These are phyloP conservation scores for Excalfactoria chinensis DNA, from an alignment of 2,113 vertebrate genomes.

Conservation along the genomic window DNA sequence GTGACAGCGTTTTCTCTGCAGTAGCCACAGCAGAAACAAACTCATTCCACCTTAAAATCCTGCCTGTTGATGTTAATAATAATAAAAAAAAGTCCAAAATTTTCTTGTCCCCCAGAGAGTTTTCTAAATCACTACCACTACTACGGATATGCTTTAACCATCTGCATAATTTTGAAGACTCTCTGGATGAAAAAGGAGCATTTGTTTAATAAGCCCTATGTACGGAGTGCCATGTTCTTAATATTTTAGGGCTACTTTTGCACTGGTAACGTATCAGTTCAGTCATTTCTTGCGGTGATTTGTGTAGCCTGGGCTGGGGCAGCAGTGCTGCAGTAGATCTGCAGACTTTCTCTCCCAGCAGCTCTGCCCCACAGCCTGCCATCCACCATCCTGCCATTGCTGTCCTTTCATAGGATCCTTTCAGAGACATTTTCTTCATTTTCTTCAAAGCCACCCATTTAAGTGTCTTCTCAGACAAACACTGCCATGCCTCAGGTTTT, in stretches of 20 bases:
- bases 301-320: background rate
- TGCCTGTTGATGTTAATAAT: background rate
- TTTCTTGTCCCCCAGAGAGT: constrained; percentile 45
- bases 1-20: constrained; percentile 41
- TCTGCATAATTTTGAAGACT: constrained; percentile 37
- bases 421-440: constrained; percentile 35
- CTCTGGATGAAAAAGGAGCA: constrained; percentile 19
- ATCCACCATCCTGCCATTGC: background rate
- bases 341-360: background rate
- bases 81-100: constrained; percentile 17
- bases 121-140: constrained; percentile 52
- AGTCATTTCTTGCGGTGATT: background rate
- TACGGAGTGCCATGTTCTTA: background rate
- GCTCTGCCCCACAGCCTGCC: background rate
- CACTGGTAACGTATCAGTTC: background rate
- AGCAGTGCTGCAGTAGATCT: background rate
- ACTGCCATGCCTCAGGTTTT: constrained; percentile 5
- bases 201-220: background rate
- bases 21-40: constrained; percentile 47
- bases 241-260: background rate
- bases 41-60: constrained; percentile 63
- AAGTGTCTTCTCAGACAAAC: constrained; percentile 14
- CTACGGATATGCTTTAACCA: constrained; percentile 51
- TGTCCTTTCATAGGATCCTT: constrained; percentile 35
- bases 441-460: constrained; percentile 19